These are phyloP conservation scores for Pomatorhinus ruficollis DNA, from an alignment of 2,113 vertebrate species.

Conservation along the genomic window DNA sequence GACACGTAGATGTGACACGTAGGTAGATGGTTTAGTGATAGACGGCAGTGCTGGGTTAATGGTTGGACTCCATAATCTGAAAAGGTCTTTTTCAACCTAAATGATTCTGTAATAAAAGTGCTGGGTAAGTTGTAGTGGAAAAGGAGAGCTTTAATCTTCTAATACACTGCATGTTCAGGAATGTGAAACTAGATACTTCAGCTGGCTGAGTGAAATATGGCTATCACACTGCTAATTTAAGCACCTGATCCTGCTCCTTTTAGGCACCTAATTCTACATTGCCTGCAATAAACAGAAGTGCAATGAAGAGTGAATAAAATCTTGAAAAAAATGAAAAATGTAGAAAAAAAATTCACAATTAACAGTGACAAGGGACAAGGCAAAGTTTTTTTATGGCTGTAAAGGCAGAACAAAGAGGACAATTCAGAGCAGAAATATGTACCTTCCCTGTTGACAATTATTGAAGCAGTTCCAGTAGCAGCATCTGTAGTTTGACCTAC, in stretches of 20 bases:
- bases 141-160: background rate
- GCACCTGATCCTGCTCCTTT: background rate
- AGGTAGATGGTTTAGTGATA: background rate
- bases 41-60: background rate
- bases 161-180: background rate
- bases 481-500: slow-evolving; percentile 86
- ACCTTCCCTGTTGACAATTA: slow-evolving; percentile 93
- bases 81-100: background rate
- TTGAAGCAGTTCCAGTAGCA: slow-evolving; percentile 91
- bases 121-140: background rate
- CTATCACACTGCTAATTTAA: background rate
- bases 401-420: slow-evolving; percentile 12
- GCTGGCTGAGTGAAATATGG: background rate
- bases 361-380: background rate
- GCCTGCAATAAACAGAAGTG: background rate
- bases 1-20: background rate
- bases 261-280: background rate
- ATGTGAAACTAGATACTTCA: background rate
- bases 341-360: background rate
- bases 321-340: background rate
- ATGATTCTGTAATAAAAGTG: background rate
- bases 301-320: background rate
- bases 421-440: slow-evolving; percentile 34
- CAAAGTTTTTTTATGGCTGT: slow-evolving; percentile 15
- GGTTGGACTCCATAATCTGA: background rate